A percentile compares a stretch with the other conserved stretches of the same genome.
These are phyloP conservation scores for Ceratothoa steindachneri DNA, from an alignment of 2,888 invertebrate species.

Conservation along the genomic window DNA sequence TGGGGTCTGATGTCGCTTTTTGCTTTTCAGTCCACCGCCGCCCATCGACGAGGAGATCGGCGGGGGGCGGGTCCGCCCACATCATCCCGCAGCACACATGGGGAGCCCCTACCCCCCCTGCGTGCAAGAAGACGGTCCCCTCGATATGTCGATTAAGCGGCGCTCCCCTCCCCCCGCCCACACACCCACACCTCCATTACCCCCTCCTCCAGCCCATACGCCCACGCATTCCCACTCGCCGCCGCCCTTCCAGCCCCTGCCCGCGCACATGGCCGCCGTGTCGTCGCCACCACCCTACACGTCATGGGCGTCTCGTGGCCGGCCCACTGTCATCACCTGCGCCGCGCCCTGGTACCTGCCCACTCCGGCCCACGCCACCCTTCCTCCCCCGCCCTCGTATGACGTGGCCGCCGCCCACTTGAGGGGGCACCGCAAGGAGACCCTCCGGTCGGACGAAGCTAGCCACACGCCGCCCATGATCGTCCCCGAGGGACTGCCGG, in stretches of 20 bases:
- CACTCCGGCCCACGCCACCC: background rate
- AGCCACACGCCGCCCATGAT: background rate
- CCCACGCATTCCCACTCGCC: background rate
- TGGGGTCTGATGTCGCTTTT: too few relatives aligned
- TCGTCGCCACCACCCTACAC: background rate
- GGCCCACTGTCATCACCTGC: background rate
- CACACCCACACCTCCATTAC: background rate
- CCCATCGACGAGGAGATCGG: background rate
- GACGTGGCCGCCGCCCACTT: conserved; percentile 36
- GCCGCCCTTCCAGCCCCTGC: background rate
- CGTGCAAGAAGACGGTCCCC: background rate
- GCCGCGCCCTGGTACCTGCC: background rate
- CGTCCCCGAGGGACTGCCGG: background rate
- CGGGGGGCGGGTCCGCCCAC: background rate
- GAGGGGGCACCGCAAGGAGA: conserved; percentile 16
- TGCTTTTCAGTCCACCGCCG: background rate
- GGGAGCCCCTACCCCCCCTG: background rate
- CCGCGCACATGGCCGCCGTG: background rate
- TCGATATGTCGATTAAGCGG: background rate
- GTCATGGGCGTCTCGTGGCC: background rate
- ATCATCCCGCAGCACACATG: background rate
- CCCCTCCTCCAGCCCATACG: background rate
- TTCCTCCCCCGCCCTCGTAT: conserved; percentile 19
- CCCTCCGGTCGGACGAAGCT: background rate
- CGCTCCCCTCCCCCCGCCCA: conserved; percentile 3